These are phyloP conservation scores for Hydractinia echinata DNA, from an alignment of 30 jellyfish, hydroid and myxozoan species.

Conservation along the genomic window DNA sequence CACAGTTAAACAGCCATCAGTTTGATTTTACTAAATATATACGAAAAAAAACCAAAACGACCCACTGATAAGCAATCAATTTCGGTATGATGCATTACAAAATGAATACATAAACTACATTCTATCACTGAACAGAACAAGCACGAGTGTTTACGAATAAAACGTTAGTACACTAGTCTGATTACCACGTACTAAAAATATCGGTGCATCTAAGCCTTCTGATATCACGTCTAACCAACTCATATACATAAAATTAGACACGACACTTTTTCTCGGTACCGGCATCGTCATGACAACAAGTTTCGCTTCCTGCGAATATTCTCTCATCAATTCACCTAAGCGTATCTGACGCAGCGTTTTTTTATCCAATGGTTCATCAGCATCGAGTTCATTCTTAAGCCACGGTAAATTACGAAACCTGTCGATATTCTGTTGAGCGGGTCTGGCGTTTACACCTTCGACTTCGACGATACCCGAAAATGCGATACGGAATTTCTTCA, in stretches of 20 bases:
- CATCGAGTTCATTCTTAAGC: slow-evolving; percentile 54
- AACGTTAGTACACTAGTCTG: slow-evolving; percentile 96
- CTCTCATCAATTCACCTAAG: slow-evolving; percentile 89
- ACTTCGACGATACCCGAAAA: slow-evolving; percentile 87
- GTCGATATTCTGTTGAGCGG: slow-evolving; percentile 60
- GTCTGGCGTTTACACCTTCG: slow-evolving; percentile 78
- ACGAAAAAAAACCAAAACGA: too few species aligned
- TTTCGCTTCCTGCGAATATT: slow-evolving; percentile 85
- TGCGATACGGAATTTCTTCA: slow-evolving; percentile 86
- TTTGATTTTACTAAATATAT: too few species aligned
- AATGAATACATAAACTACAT: too few species aligned
- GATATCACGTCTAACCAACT: slow-evolving; percentile 94
- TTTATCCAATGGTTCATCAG: slow-evolving; percentile 72
- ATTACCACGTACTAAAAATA: slow-evolving; percentile 83
- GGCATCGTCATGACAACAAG: slow-evolving; percentile 91
- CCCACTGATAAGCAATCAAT: too few species aligned
- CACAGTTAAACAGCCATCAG: too few species aligned
- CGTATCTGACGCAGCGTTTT: slow-evolving; percentile 93
- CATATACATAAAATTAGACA: slow-evolving; percentile 76
- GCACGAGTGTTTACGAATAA: slow-evolving; percentile 45
- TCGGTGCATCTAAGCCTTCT: slow-evolving; percentile 73
- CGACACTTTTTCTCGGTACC: slow-evolving; percentile 69
- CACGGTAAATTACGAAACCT: slow-evolving; percentile 41
- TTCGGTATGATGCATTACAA: too few species aligned
- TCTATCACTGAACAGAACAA: too few species aligned